phyloP scores from a whole-genome alignment of 2,113 vertebrate genomes.

The Cyphomyrus discorhynchus region DNA sequence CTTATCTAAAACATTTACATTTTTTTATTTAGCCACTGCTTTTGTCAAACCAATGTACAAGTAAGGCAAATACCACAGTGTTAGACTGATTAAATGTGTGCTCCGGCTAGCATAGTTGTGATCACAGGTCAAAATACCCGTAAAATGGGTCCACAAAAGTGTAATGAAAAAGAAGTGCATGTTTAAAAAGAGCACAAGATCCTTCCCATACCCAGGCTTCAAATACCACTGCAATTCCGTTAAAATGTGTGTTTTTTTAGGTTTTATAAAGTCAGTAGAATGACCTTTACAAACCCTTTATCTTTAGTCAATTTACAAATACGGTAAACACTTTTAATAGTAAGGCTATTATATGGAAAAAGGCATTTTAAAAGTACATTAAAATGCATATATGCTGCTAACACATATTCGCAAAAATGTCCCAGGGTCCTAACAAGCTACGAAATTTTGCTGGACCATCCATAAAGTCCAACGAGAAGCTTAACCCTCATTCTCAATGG shows the following conservation, averaged over 20 bases:
- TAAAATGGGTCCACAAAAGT: not conserved
- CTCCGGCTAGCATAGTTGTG: not conserved
- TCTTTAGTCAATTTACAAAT: not conserved
- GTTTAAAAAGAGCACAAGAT: not conserved
- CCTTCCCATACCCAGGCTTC: not conserved
- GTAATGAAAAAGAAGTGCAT: not conserved
- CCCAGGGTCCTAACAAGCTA: not conserved
- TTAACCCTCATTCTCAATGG: too few relatives aligned
- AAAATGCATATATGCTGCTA: not conserved
- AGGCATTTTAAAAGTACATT: not conserved
- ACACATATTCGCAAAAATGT: not conserved
- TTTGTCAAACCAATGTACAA: not conserved
- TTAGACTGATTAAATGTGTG: not conserved
- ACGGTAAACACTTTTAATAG: too few relatives aligned
- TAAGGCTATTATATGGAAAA: not conserved
- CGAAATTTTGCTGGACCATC: not conserved
- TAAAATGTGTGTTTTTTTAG: too few relatives aligned
- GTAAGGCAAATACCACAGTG: not conserved
- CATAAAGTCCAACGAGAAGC: too few relatives aligned
- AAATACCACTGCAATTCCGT: not conserved
- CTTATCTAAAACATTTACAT: not conserved
- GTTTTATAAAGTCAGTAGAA: not conserved
- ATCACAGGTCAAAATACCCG: not conserved
- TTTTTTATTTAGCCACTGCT: not conserved
- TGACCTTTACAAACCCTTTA: not conserved